These are phyloP conservation scores for Lycophotia porphyrea DNA, from an alignment of 2,888 invertebrate species.

Conservation along the genomic window DNA sequence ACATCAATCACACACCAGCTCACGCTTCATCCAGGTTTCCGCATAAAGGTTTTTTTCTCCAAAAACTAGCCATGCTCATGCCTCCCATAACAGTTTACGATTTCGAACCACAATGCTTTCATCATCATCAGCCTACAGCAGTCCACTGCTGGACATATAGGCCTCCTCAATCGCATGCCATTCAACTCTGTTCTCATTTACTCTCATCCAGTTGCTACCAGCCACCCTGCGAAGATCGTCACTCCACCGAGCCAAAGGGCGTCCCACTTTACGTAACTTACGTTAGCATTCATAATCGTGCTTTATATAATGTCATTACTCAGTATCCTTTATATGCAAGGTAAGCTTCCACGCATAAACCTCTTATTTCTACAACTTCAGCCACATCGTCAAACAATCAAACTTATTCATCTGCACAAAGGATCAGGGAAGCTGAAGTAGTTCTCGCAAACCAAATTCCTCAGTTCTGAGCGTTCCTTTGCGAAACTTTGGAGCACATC, in stretches of 20 bases:
- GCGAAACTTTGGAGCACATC: conserved; percentile 79
- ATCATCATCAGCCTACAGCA: too few relatives aligned
- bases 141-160: too few relatives aligned
- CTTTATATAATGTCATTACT: neutral
- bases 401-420: conserved; percentile 55
- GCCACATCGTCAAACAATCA: conserved; percentile 50
- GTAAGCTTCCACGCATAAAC: neutral
- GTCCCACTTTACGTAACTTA: too few relatives aligned
- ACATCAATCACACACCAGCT: neutral
- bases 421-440: conserved; percentile 68
- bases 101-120: too few relatives aligned
- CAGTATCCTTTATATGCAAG: conserved; percentile 11
- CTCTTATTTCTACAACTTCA: conserved; percentile 11
- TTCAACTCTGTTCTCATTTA: too few relatives aligned
- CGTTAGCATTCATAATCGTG: neutral
- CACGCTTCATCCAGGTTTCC: neutral
- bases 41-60: neutral
- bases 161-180: too few relatives aligned
- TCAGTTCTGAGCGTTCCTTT: conserved; percentile 80
- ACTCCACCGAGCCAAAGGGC: too few relatives aligned
- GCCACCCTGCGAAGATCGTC: too few relatives aligned
- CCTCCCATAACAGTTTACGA: neutral
- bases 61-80: neutral
- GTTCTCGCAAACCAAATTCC: conserved; percentile 76
- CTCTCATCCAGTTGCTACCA: too few relatives aligned